phyloP scores from a whole-genome alignment of 1,140 invertebrate genomes.

The Drosophila miranda region DNA sequence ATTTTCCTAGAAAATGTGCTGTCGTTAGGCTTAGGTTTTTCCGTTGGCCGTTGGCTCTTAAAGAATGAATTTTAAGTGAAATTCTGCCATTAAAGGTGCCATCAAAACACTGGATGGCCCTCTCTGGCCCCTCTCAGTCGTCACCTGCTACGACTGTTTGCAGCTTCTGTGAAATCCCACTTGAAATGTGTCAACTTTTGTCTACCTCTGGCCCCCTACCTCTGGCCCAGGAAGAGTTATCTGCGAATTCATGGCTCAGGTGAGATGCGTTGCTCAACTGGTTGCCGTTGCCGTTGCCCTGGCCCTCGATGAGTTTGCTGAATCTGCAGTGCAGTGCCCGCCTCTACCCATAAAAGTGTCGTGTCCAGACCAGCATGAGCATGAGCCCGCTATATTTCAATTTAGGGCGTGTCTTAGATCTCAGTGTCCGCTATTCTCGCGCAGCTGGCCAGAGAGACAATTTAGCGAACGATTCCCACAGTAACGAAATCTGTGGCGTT shows the following conservation, averaged over 20 bases:
- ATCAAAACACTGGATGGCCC: conserved; percentile 2
- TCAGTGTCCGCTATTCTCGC: conserved; percentile 79
- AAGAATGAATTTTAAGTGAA: not conserved
- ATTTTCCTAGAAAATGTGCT: too few relatives aligned
- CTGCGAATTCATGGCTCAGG: conserved; percentile 45
- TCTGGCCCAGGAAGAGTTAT: conserved; percentile 1
- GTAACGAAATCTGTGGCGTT: conserved; percentile 20
- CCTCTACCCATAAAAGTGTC: conserved; percentile 88
- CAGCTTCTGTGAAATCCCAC: conserved; percentile 25
- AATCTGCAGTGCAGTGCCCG: conserved; percentile 5
- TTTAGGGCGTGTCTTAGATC: conserved; percentile 85
- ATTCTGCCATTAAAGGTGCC: not conserved
- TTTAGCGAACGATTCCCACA: conserved; percentile 14
- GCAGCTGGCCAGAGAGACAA: conserved; percentile 17
- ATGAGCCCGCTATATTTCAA: conserved; percentile 90
- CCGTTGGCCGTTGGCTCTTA: too few relatives aligned
- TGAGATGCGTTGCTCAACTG: conserved; percentile 19
- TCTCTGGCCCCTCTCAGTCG: not conserved
- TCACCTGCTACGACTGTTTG: conserved; percentile 11
- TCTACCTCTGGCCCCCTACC: conserved; percentile 4
- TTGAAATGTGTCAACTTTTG: conserved; percentile 41
- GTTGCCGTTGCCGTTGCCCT: conserved; percentile 11
- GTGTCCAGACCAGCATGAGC: conserved; percentile 87
- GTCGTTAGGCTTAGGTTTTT: too few relatives aligned
- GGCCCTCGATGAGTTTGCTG: conserved; percentile 44